These are phyloP conservation scores for Cecropterus lyciades DNA, from an alignment of 1,140 invertebrate genomes.

Conservation along the genomic window DNA sequence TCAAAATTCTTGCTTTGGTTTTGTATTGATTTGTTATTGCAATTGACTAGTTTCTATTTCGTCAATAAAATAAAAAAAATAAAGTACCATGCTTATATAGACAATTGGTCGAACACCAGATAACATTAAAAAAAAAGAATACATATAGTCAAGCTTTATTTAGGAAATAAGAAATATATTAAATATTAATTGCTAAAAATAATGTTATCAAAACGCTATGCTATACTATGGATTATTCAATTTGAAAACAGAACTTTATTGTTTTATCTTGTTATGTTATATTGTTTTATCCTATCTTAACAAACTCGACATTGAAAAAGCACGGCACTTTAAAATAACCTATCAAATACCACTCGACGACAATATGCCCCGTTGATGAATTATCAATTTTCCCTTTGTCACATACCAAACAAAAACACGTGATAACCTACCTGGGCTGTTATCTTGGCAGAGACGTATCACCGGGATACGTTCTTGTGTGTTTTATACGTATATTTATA, in stretches of 20 bases:
- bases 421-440: conserved; percentile 64
- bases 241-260: too few species aligned
- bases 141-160: too few species aligned
- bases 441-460: conserved; percentile 76
- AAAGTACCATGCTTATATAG: too few species aligned
- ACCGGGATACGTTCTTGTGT: conserved; percentile 58
- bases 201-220: not conserved
- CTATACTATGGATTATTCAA: not conserved
- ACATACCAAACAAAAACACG: conserved; percentile 69
- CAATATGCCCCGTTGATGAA: conserved; percentile 64
- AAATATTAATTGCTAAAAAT: too few species aligned
- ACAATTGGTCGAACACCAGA: too few species aligned
- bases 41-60: too few species aligned
- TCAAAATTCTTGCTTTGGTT: too few species aligned
- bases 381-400: conserved; percentile 76
- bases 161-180: too few species aligned
- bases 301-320: conserved; percentile 42
- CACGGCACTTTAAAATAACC: conserved; percentile 56
- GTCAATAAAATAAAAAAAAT: too few species aligned
- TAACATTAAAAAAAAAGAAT: too few species aligned
- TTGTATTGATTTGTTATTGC: too few species aligned
- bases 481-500: conserved; percentile 45
- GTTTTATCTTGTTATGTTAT: not conserved
- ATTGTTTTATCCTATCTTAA: too few species aligned
- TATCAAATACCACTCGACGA: conserved; percentile 49